Base-by-base conservation (phyloP, 2,113 vertebrate species). In the Nerophis lumbriciformis region DNA sequence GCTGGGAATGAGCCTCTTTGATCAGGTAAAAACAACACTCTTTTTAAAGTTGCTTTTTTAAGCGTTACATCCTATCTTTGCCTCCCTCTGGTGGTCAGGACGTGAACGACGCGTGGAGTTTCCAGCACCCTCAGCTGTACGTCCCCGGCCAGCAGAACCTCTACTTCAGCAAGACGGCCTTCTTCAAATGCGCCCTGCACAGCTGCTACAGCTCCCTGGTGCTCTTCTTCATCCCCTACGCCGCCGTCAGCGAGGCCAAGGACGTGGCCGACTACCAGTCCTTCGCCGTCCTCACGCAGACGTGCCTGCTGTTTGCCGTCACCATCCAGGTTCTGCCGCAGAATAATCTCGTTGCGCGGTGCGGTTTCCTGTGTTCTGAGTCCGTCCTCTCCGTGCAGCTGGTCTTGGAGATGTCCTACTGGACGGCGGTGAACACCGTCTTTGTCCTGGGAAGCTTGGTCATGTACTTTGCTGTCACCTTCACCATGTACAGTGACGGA, bases 121-220 rank as follows among this genome's bases (percentile, higher is more conserved):
- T 95, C 66, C 86, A 86, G 73, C 93, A 93, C 72, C 97, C 96
- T 44, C 87, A 93, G 85, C 91, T 99, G 0, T 99, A 98, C 56
- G 77, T 90, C 4, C 95, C 95, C 0, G 96, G 97, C 10, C 97
- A 98, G 71, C 77, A 89, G 72, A 94, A 95, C 80, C 85, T 91
- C 44, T 95, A 94, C 81, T 99, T 99, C 88, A 99, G 94, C 80
- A 95, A 93, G 83, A 81, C 36, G 37, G 84, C 92, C 49, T 99
- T 98, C 82, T 75, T 94, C 62, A 94, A 91, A 45, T 98, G 95
- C 28, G 88, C 91, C 38, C 49, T 95, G 6, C 93, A 96, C 80
- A 95, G 95, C 68, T 82, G 92, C 81, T 99, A 97, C 90, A 95
- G 93, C 85, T 99, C 97, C 45, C 72, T 98, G n/a, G 90, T 99